Percentiles rank a stretch among this genome's conserved stretches.
Evolutionary conservation across 2,113 vertebrate species (phyloP).

Genomic region (Xiphophorus hellerii): DNA sequence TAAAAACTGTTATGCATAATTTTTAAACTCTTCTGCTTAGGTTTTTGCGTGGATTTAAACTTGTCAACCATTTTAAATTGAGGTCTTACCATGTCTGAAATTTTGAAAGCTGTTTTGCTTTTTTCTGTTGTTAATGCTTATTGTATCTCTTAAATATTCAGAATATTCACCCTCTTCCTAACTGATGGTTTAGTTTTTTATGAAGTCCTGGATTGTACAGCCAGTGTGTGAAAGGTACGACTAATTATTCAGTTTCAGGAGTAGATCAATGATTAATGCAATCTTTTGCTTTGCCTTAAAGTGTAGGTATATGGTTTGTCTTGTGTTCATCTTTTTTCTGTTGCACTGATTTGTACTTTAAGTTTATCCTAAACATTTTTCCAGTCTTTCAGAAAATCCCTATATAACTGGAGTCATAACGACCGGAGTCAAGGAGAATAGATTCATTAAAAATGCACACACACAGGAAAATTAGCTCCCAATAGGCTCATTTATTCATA

Average conservation of each 20-base stretch:
- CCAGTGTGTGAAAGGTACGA: background rate
- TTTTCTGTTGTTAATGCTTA: too few species aligned
- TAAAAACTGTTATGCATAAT: too few species aligned
- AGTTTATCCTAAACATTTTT: background rate
- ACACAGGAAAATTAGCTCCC: background rate
- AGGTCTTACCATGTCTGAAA: too few species aligned
- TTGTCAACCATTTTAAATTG: too few species aligned
- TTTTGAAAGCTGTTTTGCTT: too few species aligned
- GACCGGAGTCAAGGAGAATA: background rate
- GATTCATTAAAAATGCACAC: background rate
- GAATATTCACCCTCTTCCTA: too few species aligned
- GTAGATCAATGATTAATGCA: background rate
- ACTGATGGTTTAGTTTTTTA: background rate
- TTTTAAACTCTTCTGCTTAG: too few species aligned
- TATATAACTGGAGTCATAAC: background rate
- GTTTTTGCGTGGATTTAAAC: too few species aligned
- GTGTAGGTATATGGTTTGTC: background rate
- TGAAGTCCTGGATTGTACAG: background rate
- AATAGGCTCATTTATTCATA: background rate
- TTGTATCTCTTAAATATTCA: too few species aligned
- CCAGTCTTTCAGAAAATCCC: background rate
- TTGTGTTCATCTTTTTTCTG: background rate
- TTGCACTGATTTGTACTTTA: background rate
- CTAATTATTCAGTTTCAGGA: background rate
- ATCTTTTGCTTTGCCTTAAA: background rate